Evolutionary conservation across 2,797 vertebrate species (phyloP).

Genomic region (Acanthornis magna): DNA sequence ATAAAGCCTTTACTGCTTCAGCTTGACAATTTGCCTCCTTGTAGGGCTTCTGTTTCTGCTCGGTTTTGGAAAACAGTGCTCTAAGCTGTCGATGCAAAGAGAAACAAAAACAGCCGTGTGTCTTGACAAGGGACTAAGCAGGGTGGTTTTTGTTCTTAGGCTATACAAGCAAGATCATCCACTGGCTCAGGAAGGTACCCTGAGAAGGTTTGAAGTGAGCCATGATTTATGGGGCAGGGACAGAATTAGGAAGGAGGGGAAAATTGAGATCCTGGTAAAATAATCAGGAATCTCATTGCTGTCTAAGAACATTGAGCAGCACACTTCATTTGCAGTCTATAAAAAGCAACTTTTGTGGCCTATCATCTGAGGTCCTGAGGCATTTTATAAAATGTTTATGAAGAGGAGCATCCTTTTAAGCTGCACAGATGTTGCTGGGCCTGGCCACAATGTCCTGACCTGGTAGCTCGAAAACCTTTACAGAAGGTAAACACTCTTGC

Average conservation of each 20-base stretch:
- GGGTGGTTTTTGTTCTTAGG: not conserved
- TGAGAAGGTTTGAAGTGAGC: not conserved
- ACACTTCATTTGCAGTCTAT: not conserved
- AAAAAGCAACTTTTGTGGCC: not conserved
- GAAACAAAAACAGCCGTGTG: not conserved
- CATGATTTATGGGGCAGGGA: not conserved
- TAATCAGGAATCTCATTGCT: not conserved
- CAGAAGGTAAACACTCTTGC: not conserved
- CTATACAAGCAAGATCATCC: not conserved
- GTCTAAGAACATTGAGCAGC: not conserved
- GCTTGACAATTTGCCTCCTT: not conserved
- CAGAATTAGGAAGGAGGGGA: not conserved
- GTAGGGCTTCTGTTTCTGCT: conserved; percentile 10
- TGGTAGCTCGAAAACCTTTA: not conserved
- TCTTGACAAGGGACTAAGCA: not conserved
- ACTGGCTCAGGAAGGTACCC: not conserved
- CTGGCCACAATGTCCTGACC: not conserved
- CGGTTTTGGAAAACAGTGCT: not conserved
- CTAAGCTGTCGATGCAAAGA: not conserved
- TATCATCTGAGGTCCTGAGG: not conserved
- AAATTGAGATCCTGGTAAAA: not conserved
- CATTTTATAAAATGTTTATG: not conserved
- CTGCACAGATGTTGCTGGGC: not conserved
- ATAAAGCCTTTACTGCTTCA: not conserved
- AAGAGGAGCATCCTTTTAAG: not conserved